Base-by-base conservation (phyloP, 2,888 invertebrate genomes). In the Trilocha varians region DNA sequence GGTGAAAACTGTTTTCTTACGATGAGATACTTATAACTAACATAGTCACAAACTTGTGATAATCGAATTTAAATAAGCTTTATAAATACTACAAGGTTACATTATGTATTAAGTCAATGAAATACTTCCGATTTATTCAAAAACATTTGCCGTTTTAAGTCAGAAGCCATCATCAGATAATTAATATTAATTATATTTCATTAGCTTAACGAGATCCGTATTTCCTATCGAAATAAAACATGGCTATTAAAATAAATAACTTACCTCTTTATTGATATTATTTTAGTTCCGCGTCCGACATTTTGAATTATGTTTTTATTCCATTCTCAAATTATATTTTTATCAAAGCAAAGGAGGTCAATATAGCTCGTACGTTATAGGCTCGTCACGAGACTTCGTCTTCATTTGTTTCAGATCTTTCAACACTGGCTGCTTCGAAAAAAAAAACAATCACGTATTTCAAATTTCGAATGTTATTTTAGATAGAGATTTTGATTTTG, bases 351-450 rank as follows among this genome's bases (percentile, higher is more conserved):
- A 25, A 25, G 25, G 11, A 11, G 11, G 16, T 40, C n/a, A 16
- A 13, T 32, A 33, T 34, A 13, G 18, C 36, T 17, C 13, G 16
- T 33, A 53, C 49, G 48, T 55, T 53, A 55, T 45, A 44, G 55
- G 25, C 11, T 9, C 25, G 53, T 57, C 59, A 62, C 60, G 4
- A 25, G 25, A 25, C 25, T 11, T 59, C 64, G 63, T 66, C 52
- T 55, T 55, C 55, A 55, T 53, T 58, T 59, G 46, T 53, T 52
- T 58, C 59, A 47, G 52, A 61, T 62, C 62, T 67, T 65, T 71
- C 69, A 68, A 68, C 70, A 69, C 48, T 42, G 36, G 16, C 38
- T 37, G 32, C 42, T 43, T 44, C 40, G 9, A 39, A 13, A 35
- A 39, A 15, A 35, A 35, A 34, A 35, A 40, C 16, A n/a, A 25